A percentile compares a stretch with the other conserved stretches of the same genome.
phyloP scores from a whole-genome alignment of 1,140 invertebrate species.

The Heliconius nattereri region DNA sequence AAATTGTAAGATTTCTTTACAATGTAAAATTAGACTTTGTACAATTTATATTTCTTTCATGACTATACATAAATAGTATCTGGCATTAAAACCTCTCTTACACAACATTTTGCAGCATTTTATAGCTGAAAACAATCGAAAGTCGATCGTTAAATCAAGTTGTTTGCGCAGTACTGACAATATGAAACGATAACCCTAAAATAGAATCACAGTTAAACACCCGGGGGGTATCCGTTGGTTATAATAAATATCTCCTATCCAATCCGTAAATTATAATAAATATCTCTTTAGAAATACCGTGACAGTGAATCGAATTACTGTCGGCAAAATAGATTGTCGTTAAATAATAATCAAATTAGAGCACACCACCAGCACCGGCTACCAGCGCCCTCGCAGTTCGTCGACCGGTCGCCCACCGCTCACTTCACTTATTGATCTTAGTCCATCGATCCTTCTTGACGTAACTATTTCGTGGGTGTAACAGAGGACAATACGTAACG shows the following conservation, averaged over 20 bases:
- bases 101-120: slow-evolving; percentile 22
- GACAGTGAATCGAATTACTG: slow-evolving; percentile 57
- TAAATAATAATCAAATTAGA: slow-evolving; percentile 71
- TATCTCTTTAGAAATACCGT: slow-evolving; percentile 51
- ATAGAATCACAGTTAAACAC: slow-evolving; percentile 40
- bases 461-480: slow-evolving; percentile 65
- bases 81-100: slow-evolving; percentile 12
- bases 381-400: slow-evolving; percentile 75
- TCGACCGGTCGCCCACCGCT: slow-evolving; percentile 75
- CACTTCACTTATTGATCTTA: slow-evolving; percentile 68
- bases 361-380: slow-evolving; percentile 59
- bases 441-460: slow-evolving; percentile 75
- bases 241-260: slow-evolving; percentile 40
- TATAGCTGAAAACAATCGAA: slow-evolving; percentile 19
- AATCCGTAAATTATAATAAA: slow-evolving; percentile 42
- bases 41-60: slow-evolving; percentile 15
- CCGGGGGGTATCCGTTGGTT: slow-evolving; percentile 41
- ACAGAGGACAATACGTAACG: slow-evolving; percentile 36
- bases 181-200: slow-evolving; percentile 31
- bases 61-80: not conserved
- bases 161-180: slow-evolving; percentile 25
- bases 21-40: slow-evolving; percentile 7
- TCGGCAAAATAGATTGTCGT: slow-evolving; percentile 65
- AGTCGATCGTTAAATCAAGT: slow-evolving; percentile 20
- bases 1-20: slow-evolving; percentile 11